These are phyloP conservation scores for Bos taurus DNA, from an alignment of 2,113 vertebrate species.

Conservation along the genomic window ARS-UCD2.0 NC_037329.1:80857001-80857500, in stretches of 20 bases:
- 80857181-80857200: not conserved
- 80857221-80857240: not conserved
- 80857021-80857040: not conserved
- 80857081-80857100: conserved; percentile 32
- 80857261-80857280: not conserved
- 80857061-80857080: not conserved
- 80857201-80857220: not conserved
- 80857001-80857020: not conserved
- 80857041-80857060: not conserved
- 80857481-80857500: not conserved
- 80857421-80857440: not conserved
- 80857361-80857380: not conserved
- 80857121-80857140: conserved; percentile 25
- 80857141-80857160: conserved; percentile 11
- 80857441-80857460: not conserved
- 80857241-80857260: not conserved
- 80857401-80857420: not conserved
- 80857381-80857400: not conserved
- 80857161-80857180: conserved; percentile 37
- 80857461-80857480: not conserved
- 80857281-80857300: not conserved
- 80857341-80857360: not conserved
- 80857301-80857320: not conserved
- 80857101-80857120: not conserved
- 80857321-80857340: not conserved